A percentile compares a stretch with the other conserved stretches of the same genome.
These are phyloP conservation scores for Poicephalus gulielmi DNA, from an alignment of 2,113 vertebrate genomes.

Conservation along the genomic window DNA sequence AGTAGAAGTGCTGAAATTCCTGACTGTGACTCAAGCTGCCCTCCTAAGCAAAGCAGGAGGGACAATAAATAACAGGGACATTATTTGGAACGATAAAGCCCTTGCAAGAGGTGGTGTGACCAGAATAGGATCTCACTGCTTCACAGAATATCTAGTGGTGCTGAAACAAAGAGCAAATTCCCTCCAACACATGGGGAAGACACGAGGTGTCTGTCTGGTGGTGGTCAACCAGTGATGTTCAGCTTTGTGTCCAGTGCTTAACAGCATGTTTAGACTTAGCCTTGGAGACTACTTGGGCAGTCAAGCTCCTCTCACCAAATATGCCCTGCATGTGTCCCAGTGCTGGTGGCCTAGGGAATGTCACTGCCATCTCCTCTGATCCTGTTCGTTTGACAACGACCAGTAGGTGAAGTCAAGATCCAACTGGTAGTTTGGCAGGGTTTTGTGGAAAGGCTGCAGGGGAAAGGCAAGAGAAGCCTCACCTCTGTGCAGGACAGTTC, in stretches of 20 bases:
- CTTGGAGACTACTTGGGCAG: not conserved
- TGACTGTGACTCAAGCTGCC: fast-evolving
- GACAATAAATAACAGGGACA: not conserved
- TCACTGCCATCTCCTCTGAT: not conserved
- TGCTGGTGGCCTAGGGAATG: not conserved
- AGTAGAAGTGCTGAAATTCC: not conserved
- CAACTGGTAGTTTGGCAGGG: not conserved
- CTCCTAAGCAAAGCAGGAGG: not conserved
- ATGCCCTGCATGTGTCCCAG: not conserved
- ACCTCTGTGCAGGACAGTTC: not conserved
- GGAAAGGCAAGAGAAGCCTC: not conserved
- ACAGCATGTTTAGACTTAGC: not conserved
- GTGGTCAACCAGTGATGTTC: not conserved
- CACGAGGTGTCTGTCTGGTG: fast-evolving
- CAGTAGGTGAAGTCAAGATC: not conserved
- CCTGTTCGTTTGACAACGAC: not conserved
- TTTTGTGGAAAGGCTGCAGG: not conserved
- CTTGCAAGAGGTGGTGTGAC: not conserved
- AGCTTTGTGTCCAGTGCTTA: not conserved
- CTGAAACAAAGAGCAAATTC: not conserved
- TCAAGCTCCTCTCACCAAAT: not conserved
- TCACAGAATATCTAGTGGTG: not conserved
- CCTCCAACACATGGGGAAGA: fast-evolving
- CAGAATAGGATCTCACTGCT: not conserved
- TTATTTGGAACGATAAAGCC: not conserved